Conservation (phyloP, 1,140 invertebrate species). For the Drosophila tani region DNA sequence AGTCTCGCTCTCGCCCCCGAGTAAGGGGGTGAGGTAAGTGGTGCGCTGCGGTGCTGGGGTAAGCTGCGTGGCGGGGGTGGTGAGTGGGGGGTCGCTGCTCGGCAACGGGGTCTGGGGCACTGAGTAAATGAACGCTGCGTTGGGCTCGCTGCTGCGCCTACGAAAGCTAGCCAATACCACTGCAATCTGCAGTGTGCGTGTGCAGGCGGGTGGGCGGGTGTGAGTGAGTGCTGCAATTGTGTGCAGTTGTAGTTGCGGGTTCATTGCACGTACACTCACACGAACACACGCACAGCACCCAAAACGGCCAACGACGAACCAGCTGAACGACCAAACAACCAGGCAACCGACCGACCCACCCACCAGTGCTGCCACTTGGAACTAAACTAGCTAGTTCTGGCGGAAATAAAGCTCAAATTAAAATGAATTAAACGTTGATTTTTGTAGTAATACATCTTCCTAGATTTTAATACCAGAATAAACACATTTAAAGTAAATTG, state of each 20-base stretch:
- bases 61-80: not conserved
- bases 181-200: slow-evolving; percentile 14
- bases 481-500: too few species aligned
- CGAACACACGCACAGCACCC: slow-evolving; percentile 33
- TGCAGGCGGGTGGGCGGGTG: slow-evolving; percentile 21
- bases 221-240: slow-evolving; percentile 48
- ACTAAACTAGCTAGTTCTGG: not conserved
- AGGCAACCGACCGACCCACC: slow-evolving; percentile 11
- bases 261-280: slow-evolving; percentile 72
- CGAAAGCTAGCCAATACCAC: slow-evolving; percentile 24
- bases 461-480: too few species aligned
- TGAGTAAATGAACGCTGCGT: slow-evolving; percentile 45
- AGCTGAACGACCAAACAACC: slow-evolving; percentile 25
- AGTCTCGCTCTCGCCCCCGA: slow-evolving; percentile 27
- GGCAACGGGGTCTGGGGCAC: slow-evolving; percentile 46
- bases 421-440: too few species aligned
- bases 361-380: slow-evolving; percentile 15
- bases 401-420: not conserved
- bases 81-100: slow-evolving; percentile 26
- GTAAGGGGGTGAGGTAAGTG: not conserved
- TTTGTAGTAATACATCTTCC: too few species aligned
- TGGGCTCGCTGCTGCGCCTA: slow-evolving; percentile 29
- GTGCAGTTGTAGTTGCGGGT: slow-evolving; percentile 65
- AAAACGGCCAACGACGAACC: slow-evolving; percentile 62
- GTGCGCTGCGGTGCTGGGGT: slow-evolving; percentile 1